These are phyloP conservation scores for Keiferia lycopersicella DNA, from an alignment of 2,888 invertebrate species.

Conservation along the genomic window DNA sequence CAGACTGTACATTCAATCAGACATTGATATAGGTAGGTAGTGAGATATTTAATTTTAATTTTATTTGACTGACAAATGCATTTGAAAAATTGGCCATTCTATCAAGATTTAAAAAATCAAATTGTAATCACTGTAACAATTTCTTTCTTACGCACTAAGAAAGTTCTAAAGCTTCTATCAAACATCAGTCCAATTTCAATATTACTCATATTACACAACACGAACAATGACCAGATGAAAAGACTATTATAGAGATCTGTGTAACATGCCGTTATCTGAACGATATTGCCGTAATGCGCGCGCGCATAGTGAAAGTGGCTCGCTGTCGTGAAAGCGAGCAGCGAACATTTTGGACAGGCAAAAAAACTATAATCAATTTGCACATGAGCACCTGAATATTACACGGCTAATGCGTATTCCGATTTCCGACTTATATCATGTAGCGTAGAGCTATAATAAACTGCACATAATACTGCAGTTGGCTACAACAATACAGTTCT, in stretches of 20 bases:
- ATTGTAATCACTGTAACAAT: no score
- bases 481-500: no score
- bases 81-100: no score
- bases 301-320: conserved; percentile 57
- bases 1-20: no score
- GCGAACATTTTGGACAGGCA: conserved; percentile 40
- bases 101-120: no score
- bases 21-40: no score
- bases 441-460: background rate
- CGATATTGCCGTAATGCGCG: conserved; percentile 30
- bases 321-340: conserved; percentile 49
- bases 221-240: conserved; percentile 26
- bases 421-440: conserved; percentile 9
- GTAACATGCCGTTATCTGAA: conserved; percentile 36
- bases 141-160: no score
- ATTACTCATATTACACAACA: conserved; percentile 27
- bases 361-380: conserved; percentile 24
- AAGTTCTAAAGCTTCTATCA: no score
- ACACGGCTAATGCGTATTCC: conserved; percentile 6
- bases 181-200: background rate
- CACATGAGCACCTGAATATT: conserved; percentile 38
- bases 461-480: background rate
- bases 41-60: no score
- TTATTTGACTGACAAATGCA: no score
- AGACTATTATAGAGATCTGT: conserved; percentile 33